Percentiles rank a stretch among this genome's conserved stretches.
Evolutionary conservation across 1,140 invertebrate genomes (phyloP).

Genomic region (Gonioctena quinquepunctata): DNA sequence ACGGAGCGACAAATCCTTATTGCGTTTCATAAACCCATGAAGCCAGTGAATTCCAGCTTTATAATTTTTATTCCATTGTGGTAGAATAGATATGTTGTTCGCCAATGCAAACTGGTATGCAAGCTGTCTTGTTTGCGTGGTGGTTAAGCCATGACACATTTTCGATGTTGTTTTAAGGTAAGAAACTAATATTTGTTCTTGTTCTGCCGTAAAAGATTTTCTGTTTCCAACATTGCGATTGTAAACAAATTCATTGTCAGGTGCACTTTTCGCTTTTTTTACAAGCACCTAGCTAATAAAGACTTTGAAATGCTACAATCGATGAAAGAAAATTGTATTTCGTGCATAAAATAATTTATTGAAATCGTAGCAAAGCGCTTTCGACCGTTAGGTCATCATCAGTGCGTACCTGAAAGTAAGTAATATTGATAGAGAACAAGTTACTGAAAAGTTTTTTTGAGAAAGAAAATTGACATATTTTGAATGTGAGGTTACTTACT

Average conservation of each 20-base stretch:
- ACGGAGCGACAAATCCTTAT: slow-evolving; percentile 8
- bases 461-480: too few relatives aligned
- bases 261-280: neutral
- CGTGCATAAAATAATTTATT: too few relatives aligned
- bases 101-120: slow-evolving; percentile 46
- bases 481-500: too few relatives aligned
- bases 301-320: neutral
- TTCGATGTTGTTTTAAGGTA: slow-evolving; percentile 26
- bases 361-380: too few relatives aligned
- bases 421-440: too few relatives aligned
- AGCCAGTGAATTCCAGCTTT: slow-evolving; percentile 39
- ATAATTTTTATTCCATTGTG: slow-evolving; percentile 50
- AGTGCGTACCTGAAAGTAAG: too few relatives aligned
- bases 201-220: neutral
- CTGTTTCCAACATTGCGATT: neutral
- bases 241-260: slow-evolving; percentile 1
- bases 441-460: too few relatives aligned
- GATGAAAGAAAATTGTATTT: too few relatives aligned
- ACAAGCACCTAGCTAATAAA: neutral
- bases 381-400: too few relatives aligned
- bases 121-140: slow-evolving; percentile 28
- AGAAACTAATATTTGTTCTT: neutral
- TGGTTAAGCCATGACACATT: slow-evolving; percentile 43
- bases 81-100: slow-evolving; percentile 35
- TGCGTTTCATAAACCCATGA: slow-evolving; percentile 4